These are phyloP conservation scores for Siniperca undulata DNA, from an alignment of 2,797 vertebrate genomes.

Conservation along the genomic window DNA sequence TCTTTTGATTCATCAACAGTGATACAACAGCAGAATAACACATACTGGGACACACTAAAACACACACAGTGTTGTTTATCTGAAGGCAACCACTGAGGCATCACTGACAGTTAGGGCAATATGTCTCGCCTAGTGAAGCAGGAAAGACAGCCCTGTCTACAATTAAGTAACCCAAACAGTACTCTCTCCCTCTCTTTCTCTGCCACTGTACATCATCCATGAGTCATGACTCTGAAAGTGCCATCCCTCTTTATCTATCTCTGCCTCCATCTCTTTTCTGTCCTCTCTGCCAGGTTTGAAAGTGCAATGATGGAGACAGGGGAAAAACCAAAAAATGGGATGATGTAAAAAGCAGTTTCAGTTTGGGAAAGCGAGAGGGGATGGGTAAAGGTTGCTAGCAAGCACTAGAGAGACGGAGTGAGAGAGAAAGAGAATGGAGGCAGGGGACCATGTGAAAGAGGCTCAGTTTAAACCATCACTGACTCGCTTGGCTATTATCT, in stretches of 20 bases:
- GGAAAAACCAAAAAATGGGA: conserved; percentile 26
- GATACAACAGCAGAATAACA: conserved; percentile 42
- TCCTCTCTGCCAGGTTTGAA: conserved; percentile 52
- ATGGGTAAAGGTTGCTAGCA: background rate
- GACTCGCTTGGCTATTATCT: conserved; percentile 58
- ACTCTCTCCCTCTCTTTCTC: conserved; percentile 14
- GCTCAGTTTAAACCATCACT: conserved; percentile 55
- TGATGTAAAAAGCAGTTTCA: conserved; percentile 42
- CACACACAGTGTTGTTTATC: conserved; percentile 69
- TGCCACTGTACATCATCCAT: conserved; percentile 43
- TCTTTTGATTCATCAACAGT: conserved; percentile 43
- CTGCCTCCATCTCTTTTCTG: conserved; percentile 41
- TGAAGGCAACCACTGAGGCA: conserved; percentile 72
- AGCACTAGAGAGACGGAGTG: background rate
- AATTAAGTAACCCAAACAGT: conserved; percentile 80
- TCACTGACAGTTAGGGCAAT: conserved; percentile 80
- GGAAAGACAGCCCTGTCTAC: conserved; percentile 76
- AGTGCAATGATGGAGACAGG: conserved; percentile 42
- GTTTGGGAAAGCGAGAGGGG: conserved; percentile 8
- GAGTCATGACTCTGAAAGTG: conserved; percentile 59
- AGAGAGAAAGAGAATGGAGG: conserved; percentile 40
- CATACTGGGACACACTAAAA: conserved; percentile 31
- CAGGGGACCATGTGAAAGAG: conserved; percentile 56
- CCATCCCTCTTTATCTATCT: conserved; percentile 53
- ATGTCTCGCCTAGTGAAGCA: conserved; percentile 82